phyloP scores from a whole-genome alignment of 2,113 vertebrate genomes.

The Caloenas nicobarica region DNA sequence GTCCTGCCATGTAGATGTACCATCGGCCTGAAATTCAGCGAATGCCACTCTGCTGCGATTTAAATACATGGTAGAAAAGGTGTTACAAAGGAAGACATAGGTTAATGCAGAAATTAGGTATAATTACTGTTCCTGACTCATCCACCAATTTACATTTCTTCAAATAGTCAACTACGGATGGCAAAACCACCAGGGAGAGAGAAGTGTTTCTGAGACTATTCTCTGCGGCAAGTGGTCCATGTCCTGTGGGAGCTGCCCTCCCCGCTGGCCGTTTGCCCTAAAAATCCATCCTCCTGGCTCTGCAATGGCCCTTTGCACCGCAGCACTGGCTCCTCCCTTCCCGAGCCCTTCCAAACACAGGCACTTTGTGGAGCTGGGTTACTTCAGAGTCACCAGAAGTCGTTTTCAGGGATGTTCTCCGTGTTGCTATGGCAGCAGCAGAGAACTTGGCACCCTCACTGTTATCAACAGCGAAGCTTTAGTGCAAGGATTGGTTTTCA shows the following conservation, averaged over 20 bases:
- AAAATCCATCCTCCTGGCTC: neutral
- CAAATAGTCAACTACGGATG: neutral
- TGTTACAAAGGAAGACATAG: neutral
- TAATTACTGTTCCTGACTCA: neutral
- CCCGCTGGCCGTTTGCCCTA: neutral
- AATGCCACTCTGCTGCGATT: neutral
- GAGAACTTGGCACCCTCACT: neutral
- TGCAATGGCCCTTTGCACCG: neutral
- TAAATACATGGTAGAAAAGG: neutral
- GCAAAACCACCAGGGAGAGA: neutral
- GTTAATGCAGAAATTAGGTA: neutral
- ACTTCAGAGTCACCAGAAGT: neutral
- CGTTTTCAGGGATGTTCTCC: neutral
- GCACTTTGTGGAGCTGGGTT: neutral
- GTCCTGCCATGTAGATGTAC: rapidly evolving
- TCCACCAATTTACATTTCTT: neutral
- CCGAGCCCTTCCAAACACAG: neutral
- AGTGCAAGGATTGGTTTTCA: neutral
- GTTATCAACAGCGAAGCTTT: neutral
- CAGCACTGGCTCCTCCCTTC: neutral
- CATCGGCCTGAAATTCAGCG: neutral
- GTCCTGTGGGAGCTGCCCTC: neutral
- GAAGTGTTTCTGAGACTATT: rapidly evolving
- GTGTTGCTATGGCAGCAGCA: neutral
- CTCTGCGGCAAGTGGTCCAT: rapidly evolving